Evolutionary conservation across 2,888 invertebrate species (phyloP), one percentile per base, ranked within the genome.

Genomic region (Ennomos erosarius): DNA sequence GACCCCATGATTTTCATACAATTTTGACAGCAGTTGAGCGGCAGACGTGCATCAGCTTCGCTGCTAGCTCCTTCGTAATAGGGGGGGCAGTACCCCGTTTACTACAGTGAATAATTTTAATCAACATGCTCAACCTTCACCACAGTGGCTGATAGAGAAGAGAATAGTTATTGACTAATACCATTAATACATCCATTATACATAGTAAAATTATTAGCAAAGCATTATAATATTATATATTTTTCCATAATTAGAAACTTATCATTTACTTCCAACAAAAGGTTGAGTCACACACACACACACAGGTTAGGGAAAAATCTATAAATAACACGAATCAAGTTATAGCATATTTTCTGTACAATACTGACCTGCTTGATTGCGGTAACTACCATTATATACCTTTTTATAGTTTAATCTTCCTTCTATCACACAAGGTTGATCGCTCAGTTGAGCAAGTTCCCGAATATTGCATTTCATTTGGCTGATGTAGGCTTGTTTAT

Each of bases 391-490:
- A 82, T 90, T 90, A n/a, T 93, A 84, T 47, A 88, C 87, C 78
- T 94, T 94, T 89, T 95, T 95, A 79, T 96, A 95, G 78, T 95
- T 95, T 69, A 96, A 86, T 81, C 96, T 93, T 62, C 96, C 96
- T 90, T 96, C 96, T 62, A 96, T 91, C 62, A 94, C 92, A 74
- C 93, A 89, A 65, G 93, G 93, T 60, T 93, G 93, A 76, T 93
- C 94, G 81, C 95, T 94, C 79, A 95, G 78, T 67, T 93, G 93
- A 74, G 93, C 93, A 64, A 96, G 87, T 84, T 96, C 95, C 78
- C 93, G 94, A 67, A 95, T 94, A 82, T 96, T 96, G 85, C 94
- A 95, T 89, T 95, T 94, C 96, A 96, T 96, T 87, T 81, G 85
- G 75, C 74, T 33, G 45, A 36, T 37, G 40, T 16, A 33, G 34